A percentile compares a stretch with the other conserved stretches of the same genome.
These are phyloP conservation scores for Nasonia giraulti DNA, from an alignment of 1,140 invertebrate genomes.

Conservation along the genomic window DNA sequence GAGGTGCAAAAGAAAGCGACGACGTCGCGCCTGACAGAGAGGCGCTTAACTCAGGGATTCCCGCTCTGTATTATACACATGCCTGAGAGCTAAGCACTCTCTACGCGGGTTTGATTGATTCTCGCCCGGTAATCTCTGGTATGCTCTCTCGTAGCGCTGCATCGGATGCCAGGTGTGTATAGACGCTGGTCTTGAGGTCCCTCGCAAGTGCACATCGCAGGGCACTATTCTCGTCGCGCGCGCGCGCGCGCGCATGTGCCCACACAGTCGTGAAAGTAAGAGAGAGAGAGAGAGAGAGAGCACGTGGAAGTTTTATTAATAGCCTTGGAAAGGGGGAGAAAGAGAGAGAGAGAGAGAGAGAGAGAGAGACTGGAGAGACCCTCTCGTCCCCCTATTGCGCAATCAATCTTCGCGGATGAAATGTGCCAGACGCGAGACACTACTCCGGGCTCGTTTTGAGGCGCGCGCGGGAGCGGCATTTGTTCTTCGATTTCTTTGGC, in stretches of 20 bases:
- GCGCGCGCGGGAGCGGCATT: background rate
- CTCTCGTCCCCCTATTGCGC: constrained; percentile 14
- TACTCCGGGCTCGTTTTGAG: background rate
- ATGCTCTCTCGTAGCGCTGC: background rate
- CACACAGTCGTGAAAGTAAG: background rate
- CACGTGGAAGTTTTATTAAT: constrained; percentile 45
- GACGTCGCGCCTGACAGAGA: background rate
- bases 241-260: constrained; percentile 42
- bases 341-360: background rate
- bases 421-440: background rate
- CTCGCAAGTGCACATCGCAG: constrained; percentile 30
- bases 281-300: constrained; percentile 40
- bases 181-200: constrained; percentile 51
- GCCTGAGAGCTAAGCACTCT: no score
- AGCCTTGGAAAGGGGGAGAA: background rate
- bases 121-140: no score
- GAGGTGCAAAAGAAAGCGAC: constrained; percentile 6
- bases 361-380: background rate
- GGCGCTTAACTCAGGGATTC: no score
- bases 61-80: no score
- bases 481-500: constrained; percentile 19
- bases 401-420: constrained; percentile 43
- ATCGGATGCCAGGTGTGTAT: background rate
- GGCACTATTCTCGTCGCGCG: constrained; percentile 61
- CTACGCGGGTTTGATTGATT: no score